Percentiles rank a stretch among this genome's conserved stretches.
Evolutionary conservation across 2,797 vertebrate species (phyloP).

Genomic region (Parambassis ranga): DNA sequence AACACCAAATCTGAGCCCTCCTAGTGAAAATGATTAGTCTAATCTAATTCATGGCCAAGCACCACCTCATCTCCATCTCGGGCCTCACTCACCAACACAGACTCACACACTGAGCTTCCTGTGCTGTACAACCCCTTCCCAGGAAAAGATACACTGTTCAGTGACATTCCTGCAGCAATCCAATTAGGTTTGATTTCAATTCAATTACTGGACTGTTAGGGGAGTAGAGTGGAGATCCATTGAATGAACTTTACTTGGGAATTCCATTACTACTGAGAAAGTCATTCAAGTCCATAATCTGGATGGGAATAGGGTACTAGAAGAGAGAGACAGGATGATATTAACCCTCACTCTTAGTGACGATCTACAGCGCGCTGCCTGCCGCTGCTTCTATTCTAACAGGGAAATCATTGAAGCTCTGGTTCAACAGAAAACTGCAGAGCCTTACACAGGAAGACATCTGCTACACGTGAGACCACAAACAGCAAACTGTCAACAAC

Average conservation of each 20-base stretch:
- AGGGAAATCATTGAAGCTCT: conserved; percentile 39
- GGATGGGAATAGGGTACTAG: conserved; percentile 32
- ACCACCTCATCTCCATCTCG: conserved; percentile 46
- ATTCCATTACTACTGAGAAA: conserved; percentile 70
- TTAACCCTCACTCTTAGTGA: conserved; percentile 31
- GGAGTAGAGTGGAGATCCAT: conserved; percentile 63
- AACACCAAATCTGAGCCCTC: conserved; percentile 44
- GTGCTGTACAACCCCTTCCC: conserved; percentile 45
- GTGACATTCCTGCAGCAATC: conserved; percentile 73
- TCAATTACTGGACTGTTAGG: conserved; percentile 69
- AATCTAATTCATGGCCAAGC: conserved; percentile 60
- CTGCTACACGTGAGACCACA: conserved; percentile 67
- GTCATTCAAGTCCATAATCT: conserved; percentile 60
- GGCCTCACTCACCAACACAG: conserved; percentile 25
- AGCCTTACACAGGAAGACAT: conserved; percentile 74
- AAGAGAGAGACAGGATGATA: conserved; percentile 19
- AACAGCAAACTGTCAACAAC: conserved; percentile 77
- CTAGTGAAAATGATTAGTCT: conserved; percentile 57
- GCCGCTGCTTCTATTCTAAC: conserved; percentile 34
- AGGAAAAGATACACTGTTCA: conserved; percentile 63
- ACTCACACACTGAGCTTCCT: conserved; percentile 22
- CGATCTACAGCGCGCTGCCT: conserved; percentile 12
- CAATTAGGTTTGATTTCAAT: conserved; percentile 79
- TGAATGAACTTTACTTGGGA: conserved; percentile 74
- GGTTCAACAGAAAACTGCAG: conserved; percentile 58